Base-by-base conservation (phyloP, 2,113 vertebrate species). In the Semnornis frantzii region DNA sequence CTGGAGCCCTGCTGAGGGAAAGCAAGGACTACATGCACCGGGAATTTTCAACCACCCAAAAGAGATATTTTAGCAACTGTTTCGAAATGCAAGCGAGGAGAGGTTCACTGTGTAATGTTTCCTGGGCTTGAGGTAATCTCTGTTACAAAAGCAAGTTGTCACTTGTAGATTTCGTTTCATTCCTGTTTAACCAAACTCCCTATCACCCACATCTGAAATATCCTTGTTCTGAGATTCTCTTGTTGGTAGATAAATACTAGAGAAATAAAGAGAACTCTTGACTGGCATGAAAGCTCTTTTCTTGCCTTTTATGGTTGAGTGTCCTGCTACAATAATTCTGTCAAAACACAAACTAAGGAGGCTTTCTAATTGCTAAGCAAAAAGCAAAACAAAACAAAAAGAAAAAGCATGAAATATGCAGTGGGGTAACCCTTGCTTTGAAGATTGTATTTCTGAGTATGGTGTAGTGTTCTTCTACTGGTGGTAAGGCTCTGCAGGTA, bases 41-140 rank as follows among this genome's bases (percentile, higher is more conserved):
- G 7, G 19, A 74, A 15, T 58, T 91, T 87, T 83, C 58, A 34
- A 65, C 33, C 24, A 30, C 34, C 15, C 62, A 68, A 82, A 62
- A 77, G 65, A 0, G 1, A 10, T 66, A 68, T 83, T 89, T 90
- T 62, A 89, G 85, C 62, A 68, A 62, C 34, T 48, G 10, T 74
- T 91, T 42, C 71, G 72, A 87, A 85, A 93, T 59, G 27, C 24
- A 86, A 75, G 78, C 65, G 75, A 27, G 33, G 65, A 75, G 44
- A 74, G 16, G 20, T 78, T 83, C 64, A 33, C 39, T 75, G 34
- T 3, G 2, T 46, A 89, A 75, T 1, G 3, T 77, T 95, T 95
- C 95, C 87, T 91, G 89, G 39, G 57, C 85, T 94, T 88, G 79
- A 94, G 70, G 79, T 80, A 94, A 88, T 75, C 62, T 72, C 78